These are phyloP conservation scores for Busseola fusca DNA, from an alignment of 2,888 invertebrate species.

Conservation along the genomic window DNA sequence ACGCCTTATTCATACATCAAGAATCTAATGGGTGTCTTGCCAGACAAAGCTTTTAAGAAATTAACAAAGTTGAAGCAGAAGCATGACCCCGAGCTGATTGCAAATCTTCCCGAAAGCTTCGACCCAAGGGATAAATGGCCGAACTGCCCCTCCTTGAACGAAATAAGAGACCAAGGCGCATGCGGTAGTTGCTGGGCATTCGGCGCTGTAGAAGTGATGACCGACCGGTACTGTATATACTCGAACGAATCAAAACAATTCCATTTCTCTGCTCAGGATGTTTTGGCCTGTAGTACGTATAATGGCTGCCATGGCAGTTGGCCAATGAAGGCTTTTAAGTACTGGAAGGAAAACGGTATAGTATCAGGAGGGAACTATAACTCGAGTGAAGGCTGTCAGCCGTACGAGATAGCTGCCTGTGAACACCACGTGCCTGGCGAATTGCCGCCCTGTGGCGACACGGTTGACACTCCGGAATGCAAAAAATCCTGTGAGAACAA, in stretches of 20 bases:
- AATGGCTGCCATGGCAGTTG: not conserved
- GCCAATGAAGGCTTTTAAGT: accelerated
- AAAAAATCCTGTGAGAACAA: not conserved
- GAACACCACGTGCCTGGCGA: slow-evolving; percentile 12
- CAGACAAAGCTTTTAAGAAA: not conserved
- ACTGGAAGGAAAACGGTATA: slow-evolving; percentile 26
- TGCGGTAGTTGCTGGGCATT: slow-evolving; percentile 41
- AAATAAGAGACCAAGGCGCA: slow-evolving; percentile 38
- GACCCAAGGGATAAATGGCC: slow-evolving; percentile 39
- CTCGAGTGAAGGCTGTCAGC: slow-evolving; percentile 23
- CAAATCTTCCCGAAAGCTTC: slow-evolving; percentile 39
- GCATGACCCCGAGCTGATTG: slow-evolving; percentile 28
- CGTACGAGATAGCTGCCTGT: slow-evolving; percentile 25
- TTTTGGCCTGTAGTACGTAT: not conserved
- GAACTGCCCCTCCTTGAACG: slow-evolving; percentile 28
- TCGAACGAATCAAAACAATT: slow-evolving; percentile 22
- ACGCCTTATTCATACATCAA: slow-evolving; percentile 18
- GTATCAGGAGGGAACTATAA: slow-evolving; percentile 39
- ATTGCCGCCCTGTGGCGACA: slow-evolving; percentile 4
- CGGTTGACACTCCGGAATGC: not conserved
- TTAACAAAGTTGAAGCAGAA: slow-evolving; percentile 2
- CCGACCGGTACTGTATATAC: slow-evolving; percentile 32
- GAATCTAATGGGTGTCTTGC: slow-evolving; percentile 25
- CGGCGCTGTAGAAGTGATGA: not conserved
- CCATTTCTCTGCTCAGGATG: slow-evolving; percentile 40